A percentile compares a stretch with the other conserved stretches of the same genome.
Evolutionary conservation across 2,797 vertebrate genomes (phyloP).

Genomic region (Hephaestus fuliginosus): DNA sequence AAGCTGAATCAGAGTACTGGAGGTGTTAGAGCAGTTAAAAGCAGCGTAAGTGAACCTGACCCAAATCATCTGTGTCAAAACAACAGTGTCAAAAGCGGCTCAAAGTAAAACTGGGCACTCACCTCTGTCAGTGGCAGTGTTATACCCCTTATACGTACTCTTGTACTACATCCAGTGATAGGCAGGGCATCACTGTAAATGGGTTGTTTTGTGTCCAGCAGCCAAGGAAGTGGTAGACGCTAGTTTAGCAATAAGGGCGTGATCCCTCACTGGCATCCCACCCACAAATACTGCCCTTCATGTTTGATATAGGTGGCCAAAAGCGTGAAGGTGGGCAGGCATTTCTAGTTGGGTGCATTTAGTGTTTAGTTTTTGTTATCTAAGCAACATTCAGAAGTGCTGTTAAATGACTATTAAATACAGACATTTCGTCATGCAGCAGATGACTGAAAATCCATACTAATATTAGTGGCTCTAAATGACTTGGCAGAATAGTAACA

Average conservation of each 20-base stretch:
- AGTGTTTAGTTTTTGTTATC: neutral
- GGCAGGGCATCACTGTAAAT: neutral
- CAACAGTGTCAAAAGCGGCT: conserved; percentile 15
- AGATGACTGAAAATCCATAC: neutral
- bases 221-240: neutral
- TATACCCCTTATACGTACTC: neutral
- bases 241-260: conserved; percentile 18
- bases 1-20: neutral
- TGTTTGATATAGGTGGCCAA: conserved; percentile 2
- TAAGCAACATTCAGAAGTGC: conserved; percentile 1
- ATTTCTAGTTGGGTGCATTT: neutral
- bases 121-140: conserved; percentile 9
- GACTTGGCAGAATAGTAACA: conserved; percentile 2
- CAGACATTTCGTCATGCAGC: neutral
- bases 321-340: neutral
- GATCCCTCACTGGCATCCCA: conserved; percentile 24
- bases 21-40: conserved; percentile 19
- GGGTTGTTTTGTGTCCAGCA: neutral
- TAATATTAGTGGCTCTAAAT: neutral
- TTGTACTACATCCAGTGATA: conserved; percentile 16
- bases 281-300: conserved; percentile 9
- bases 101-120: conserved; percentile 11
- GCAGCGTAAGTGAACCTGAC: conserved; percentile 16
- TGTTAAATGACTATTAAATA: neutral
- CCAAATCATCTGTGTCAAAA: conserved; percentile 24